phyloP scores from a whole-genome alignment of 2,888 invertebrate species.

The Drosophila monieri region DNA sequence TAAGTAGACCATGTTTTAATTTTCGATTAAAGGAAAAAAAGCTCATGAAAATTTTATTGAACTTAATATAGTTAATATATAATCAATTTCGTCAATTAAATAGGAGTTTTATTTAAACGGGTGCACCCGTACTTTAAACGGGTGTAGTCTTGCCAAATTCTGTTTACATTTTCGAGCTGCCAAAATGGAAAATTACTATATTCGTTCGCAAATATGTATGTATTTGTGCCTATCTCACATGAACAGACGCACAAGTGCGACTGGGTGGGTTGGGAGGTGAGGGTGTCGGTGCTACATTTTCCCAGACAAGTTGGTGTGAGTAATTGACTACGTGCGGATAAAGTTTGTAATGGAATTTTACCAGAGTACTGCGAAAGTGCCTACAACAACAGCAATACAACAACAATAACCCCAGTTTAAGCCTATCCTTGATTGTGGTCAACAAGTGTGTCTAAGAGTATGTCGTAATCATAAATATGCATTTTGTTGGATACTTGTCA shows the following conservation, averaged over 20 bases:
- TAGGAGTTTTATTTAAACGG: too few relatives aligned
- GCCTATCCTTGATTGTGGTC: constrained; percentile 57
- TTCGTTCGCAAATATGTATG: constrained; percentile 29
- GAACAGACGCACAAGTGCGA: constrained; percentile 30
- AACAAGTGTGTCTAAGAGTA: constrained; percentile 23
- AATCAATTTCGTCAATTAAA: too few relatives aligned
- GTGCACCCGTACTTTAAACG: too few relatives aligned
- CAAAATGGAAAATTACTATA: constrained; percentile 51
- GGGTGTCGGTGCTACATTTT: constrained; percentile 12
- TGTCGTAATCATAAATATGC: constrained; percentile 71
- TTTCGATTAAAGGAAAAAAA: too few relatives aligned
- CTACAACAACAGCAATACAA: constrained; percentile 41
- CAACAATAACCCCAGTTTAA: constrained; percentile 27
- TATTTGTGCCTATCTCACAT: constrained; percentile 16
- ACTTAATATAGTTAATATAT: too few relatives aligned
- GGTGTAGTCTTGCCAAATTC: too few relatives aligned
- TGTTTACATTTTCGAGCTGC: constrained; percentile 26
- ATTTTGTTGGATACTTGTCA: constrained; percentile 39
- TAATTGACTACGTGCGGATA: constrained; percentile 79
- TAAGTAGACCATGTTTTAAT: too few relatives aligned
- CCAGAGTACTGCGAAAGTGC: constrained; percentile 48
- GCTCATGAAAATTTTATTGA: too few relatives aligned
- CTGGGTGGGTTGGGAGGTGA: constrained; percentile 22
- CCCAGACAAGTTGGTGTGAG: constrained; percentile 60
- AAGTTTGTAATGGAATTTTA: constrained; percentile 75